Base-by-base conservation (phyloP, 2,113 vertebrate species). In the Agapornis roseicollis region DNA sequence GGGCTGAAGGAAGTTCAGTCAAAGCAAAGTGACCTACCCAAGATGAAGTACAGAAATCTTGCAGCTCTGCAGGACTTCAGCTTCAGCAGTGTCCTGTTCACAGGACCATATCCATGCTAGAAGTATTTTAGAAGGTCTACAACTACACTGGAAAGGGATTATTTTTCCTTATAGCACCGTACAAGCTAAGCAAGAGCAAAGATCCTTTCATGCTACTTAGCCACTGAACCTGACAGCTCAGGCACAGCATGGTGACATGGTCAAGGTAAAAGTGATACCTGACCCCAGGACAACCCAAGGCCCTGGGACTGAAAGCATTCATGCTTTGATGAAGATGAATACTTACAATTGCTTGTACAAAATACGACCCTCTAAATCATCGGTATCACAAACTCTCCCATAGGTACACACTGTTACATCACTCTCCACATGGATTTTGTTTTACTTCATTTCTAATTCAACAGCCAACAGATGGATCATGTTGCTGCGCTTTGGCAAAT, bases 381-480 rank as follows among this genome's bases (percentile, higher is more conserved):
- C 56, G 14, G 20, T 18, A 33, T 13, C 74, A 82, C 63, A 58
- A 29, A 17, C 61, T 19, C 46, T 35, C 2, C 65, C 17, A 0
- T 2, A 60, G 60, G 69, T 52, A 35, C 1, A 28, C 1, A 4
- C 10, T 56, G 70, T 33, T 31, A 29, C 31, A 37, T 29, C 50
- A 3, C 35, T 29, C 56, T 73, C 69, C 2, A 0, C 44, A 3
- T 0, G 3, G 55, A n/a, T 58, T 85, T 88, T 84, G 88, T 83
- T 93, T 78, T 31, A 22, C 33, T 60, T 80, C 11, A 50, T 85
- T 94, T 69, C 71, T 24, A 14, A 93, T 83, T 88, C 85, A 93
- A 55, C 90, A 94, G 85, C 24, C 94, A 95, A 13, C 93, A 96
- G 94, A 94, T 76, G 92, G 96, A 72, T 83, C 2, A 0, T 4